Evolutionary conservation across 2,113 vertebrate species (phyloP), one percentile per base, ranked within the genome.

Genomic region (Pandion haliaetus): DNA sequence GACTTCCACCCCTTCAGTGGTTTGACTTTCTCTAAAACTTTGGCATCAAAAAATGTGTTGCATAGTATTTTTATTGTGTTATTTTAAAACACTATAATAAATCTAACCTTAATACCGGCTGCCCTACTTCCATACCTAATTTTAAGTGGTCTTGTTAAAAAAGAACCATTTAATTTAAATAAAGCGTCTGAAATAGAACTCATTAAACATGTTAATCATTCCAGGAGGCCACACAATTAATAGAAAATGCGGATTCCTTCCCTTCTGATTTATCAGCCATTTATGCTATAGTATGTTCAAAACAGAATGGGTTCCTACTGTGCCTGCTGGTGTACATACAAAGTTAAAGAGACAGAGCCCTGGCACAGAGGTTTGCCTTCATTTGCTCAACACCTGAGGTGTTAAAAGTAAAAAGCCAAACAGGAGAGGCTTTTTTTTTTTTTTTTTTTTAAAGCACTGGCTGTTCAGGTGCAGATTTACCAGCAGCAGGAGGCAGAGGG

Each of bases 341-440:
- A 82, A 94, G 58, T 79, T 88, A 83, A 88, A 86, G 72, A 93
- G 76, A 93, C 79, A 93, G 79, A 86, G 71, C 49, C 85, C 93
- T 96, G 88, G 88, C 86, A 90, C 59, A 96, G 63, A 84, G 69
- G 50, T 93, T 88, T 93, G 63, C 28, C 44, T 91, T 88, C 58
- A 62, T 86, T 91, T 90, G 78, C 92, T 95, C 54, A 72, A 32
- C 49, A 93, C 70, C 70, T 90, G 82, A 94, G 90, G 54, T 66
- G 26, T 52, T 79, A 76, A 47, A 77, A 87, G 57, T 34, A 76
- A 91, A 90, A 94, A 87, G 49, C 31, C 84, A 90, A 85, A 38
- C 7, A 61, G 65, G 34, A 72, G 19, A 91, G 54, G 47, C 17
- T 78, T 73, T 82, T 34, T 17, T 6, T 38, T 34, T 79, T 58